Evolutionary conservation across 2,797 vertebrate genomes (phyloP).

Genomic region (Kryptolebias ocellatus): DNA sequence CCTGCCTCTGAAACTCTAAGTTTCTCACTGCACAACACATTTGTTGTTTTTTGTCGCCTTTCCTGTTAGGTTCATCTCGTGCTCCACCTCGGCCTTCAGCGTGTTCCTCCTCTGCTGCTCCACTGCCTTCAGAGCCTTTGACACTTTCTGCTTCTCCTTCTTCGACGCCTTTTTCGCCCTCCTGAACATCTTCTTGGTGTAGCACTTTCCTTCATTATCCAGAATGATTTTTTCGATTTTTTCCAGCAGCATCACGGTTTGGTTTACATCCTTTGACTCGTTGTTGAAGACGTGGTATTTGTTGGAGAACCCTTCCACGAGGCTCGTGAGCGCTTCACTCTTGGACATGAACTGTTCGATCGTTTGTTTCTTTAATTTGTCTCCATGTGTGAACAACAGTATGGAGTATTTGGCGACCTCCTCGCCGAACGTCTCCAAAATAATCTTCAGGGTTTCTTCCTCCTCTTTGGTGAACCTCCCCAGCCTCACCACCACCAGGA

Average conservation of each 20-base stretch:
- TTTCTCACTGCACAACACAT: conserved; percentile 48
- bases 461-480: conserved; percentile 60
- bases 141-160: conserved; percentile 21
- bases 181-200: conserved; percentile 37
- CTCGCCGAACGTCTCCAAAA: conserved; percentile 46
- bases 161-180: conserved; percentile 22
- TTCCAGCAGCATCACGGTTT: conserved; percentile 40
- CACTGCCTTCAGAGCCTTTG: conserved; percentile 19
- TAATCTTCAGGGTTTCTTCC: conserved; percentile 33
- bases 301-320: conserved; percentile 17
- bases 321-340: conserved; percentile 32
- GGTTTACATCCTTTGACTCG: background rate
- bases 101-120: conserved; percentile 35
- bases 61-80: conserved; percentile 7
- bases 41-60: background rate
- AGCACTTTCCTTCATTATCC: conserved; percentile 37
- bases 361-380: conserved; percentile 54
- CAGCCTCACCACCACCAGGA: conserved; percentile 55
- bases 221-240: conserved; percentile 35
- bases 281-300: conserved; percentile 64
- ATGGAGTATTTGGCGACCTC: conserved; percentile 22
- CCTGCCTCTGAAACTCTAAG: background rate
- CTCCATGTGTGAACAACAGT: conserved; percentile 61
- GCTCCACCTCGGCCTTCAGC: conserved; percentile 29
- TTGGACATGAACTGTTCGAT: conserved; percentile 53